phyloP scores from a whole-genome alignment of 2,888 invertebrate genomes.

The Caenorhabditis imperialis region DNA sequence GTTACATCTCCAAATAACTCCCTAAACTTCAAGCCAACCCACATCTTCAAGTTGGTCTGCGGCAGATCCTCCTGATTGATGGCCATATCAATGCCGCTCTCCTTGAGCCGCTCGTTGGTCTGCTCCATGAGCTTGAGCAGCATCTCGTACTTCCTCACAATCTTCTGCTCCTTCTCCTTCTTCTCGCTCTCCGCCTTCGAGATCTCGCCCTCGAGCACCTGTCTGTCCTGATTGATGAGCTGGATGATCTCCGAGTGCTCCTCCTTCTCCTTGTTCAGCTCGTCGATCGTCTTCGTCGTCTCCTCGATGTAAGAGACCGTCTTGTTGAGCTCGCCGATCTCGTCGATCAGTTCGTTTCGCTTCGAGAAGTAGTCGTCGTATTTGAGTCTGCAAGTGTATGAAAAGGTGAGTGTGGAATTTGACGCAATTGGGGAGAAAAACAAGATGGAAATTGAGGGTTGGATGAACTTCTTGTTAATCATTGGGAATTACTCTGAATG shows the following conservation, averaged over 20 bases:
- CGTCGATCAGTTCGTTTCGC: slow-evolving; percentile 63
- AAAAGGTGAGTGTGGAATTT: neutral
- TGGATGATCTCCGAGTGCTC: slow-evolving; percentile 76
- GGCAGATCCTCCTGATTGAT: slow-evolving; percentile 64
- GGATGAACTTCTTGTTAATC: too few relatives aligned
- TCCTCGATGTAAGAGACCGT: slow-evolving; percentile 66
- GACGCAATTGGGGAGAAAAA: slow-evolving; percentile 28
- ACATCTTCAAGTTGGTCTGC: slow-evolving; percentile 52
- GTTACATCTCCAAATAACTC: too few relatives aligned
- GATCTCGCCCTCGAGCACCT: slow-evolving; percentile 67
- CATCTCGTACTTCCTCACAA: slow-evolving; percentile 60
- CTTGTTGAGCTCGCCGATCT: slow-evolving; percentile 62
- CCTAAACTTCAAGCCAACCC: neutral
- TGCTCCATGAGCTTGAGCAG: slow-evolving; percentile 66
- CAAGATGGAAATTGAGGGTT: slow-evolving; percentile 25
- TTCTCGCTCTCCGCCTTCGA: slow-evolving; percentile 64
- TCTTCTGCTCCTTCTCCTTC: slow-evolving; percentile 61
- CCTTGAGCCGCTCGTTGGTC: slow-evolving; percentile 67
- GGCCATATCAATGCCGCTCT: slow-evolving; percentile 66
- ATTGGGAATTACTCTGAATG: too few relatives aligned
- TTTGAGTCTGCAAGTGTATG: slow-evolving; percentile 49
- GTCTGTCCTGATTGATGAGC: slow-evolving; percentile 74
- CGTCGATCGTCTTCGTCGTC: slow-evolving; percentile 68
- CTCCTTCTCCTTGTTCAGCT: slow-evolving; percentile 73
- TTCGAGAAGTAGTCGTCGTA: slow-evolving; percentile 49